Evolutionary conservation across 2,888 invertebrate genomes (phyloP), one percentile per base, ranked within the genome.

Genomic region (Phaedon cochleariae): DNA sequence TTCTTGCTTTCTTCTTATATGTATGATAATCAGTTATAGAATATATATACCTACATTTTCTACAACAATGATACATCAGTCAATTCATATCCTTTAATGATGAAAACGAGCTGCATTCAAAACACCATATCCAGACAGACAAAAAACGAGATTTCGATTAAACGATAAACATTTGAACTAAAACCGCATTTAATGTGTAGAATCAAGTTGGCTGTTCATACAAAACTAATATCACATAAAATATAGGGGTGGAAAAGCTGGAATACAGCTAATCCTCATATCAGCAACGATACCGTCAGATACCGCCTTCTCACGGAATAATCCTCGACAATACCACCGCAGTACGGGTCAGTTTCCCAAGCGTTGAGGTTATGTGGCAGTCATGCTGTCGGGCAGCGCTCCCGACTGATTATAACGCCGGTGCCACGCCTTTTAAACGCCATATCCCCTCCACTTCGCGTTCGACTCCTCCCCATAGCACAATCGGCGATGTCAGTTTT

Each of bases 131-230:
- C 68, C 65, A 65, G 69, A 69, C 63, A 41, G 51, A 66, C 37
- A 69, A 69, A 68, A 68, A 67, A 65, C 65, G 69, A 74, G 72
- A 74, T 74, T 76, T 73, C 73, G 76, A 77, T 78, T 75, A 75
- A 76, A 76, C 77, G 77, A 79, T 76, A 78, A 78, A 70, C 69
- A 68, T 69, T 69, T 69, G 63, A 68, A 68, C 63, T 67, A 71
- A 70, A 73, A 72, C 72, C 69, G 71, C 77, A 74, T 79, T 77
- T 79, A 79, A 79, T 79, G 79, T 78, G 79, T 77, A 79, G 79
- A 80, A 79, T 78, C 80, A 74, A 78, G 80, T 79, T 74, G 77
- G 72, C 77, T 74, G 73, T 72, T 74, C 75, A 72, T 74, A 74
- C 72, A 66, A 69, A 73, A 65, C 74, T 70, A 69, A 74, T 74